Base-by-base conservation (phyloP, 2,888 invertebrate species). In the Sceliomorpha sp. region DNA sequence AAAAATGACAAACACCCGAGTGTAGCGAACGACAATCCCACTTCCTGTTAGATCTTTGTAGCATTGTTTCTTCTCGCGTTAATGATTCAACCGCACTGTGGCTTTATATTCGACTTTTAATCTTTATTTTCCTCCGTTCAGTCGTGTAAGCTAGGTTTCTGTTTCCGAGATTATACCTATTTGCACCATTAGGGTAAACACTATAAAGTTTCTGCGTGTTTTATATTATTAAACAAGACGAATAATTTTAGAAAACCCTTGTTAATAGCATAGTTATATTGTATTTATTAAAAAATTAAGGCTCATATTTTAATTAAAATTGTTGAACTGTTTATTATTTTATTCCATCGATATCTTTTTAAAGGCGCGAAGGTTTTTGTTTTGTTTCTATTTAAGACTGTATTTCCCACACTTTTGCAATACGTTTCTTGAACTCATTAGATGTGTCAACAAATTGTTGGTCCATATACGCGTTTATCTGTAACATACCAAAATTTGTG, bases 1-100 rank as follows among this genome's bases (percentile, higher is more conserved):
- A 31, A 39, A 20, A 51, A 40, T 51, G 13, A 40, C 13, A 20
- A 51, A 53, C 31, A 31, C 20, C n/a, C n/a, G 13, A 20, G 20
- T 39, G 37, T 39, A 26, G 20, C 29, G 32, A 39, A 12, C 24
- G 51, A 20, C 40, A 34, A 26, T 20, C 34, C 15, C 42, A 53
- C 34, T 42, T 53, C 53, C 53, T 42, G 53, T 42, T 14, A 24
- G 14, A 34, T 34, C 34, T 53, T 53, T 42, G 29, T 29, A 8
- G 29, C 29, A 29, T 42, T 42, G 26, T 42, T 42, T 42, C 20
- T 42, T 8, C 42, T 42, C 12, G 42, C 26, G 26, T 27, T 42
- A 27, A 42, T 42, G 39, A 39, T 24, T 39, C 24, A 20, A 17
- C 9, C 9, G 20, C 14, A 39, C 17, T 20, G 15, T 9, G 5